Percentiles rank a stretch among this genome's conserved stretches.
Evolutionary conservation across 2,113 vertebrate species (phyloP).

Genomic region (Psittacara wagleri): DNA sequence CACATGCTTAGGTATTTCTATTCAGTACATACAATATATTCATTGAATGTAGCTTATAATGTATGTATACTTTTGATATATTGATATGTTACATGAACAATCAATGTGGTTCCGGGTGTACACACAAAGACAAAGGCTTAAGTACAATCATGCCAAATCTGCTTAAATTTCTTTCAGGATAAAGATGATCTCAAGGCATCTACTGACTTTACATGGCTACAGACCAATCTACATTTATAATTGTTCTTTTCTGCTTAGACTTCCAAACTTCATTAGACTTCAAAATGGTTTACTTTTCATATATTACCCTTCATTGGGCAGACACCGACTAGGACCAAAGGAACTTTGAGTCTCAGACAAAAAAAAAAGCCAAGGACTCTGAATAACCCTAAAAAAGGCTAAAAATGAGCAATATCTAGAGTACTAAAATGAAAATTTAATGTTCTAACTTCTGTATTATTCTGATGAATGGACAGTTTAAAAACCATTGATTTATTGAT

Average conservation of each 20-base stretch:
- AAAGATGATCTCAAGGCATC: background rate
- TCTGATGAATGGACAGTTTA: background rate
- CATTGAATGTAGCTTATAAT: background rate
- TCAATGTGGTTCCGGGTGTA: fast-evolving
- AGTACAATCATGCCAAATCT: background rate
- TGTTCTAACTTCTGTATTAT: background rate
- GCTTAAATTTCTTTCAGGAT: background rate
- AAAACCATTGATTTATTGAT: background rate
- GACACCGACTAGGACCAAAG: background rate
- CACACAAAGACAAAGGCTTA: background rate
- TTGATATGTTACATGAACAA: background rate
- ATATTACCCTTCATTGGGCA: background rate
- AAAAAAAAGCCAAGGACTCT: background rate
- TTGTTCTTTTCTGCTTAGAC: background rate
- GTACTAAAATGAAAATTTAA: background rate
- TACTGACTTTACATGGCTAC: background rate
- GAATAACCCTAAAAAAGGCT: background rate
- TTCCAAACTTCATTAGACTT: background rate
- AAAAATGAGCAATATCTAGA: background rate
- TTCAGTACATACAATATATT: background rate
- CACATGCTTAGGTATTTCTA: background rate
- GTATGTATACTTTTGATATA: fast-evolving
- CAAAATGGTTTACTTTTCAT: background rate
- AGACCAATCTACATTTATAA: background rate
- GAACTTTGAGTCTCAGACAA: background rate